Evolutionary conservation across 2,888 invertebrate genomes (phyloP).

Genomic region (Drosophila hamatofila): DNA sequence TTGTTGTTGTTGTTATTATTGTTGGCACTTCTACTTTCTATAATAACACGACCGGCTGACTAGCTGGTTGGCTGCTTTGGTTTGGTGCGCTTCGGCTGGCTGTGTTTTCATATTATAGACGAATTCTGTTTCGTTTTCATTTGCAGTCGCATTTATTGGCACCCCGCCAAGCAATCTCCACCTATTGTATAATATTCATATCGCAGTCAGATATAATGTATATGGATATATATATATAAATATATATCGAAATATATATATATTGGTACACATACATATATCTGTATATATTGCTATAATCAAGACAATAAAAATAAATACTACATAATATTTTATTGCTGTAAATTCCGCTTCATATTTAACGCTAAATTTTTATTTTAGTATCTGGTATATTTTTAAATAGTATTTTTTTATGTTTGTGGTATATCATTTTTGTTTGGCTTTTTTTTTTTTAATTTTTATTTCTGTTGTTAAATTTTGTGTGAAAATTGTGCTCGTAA

Average conservation of each 20-base stretch:
- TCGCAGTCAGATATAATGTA: constrained; percentile 29
- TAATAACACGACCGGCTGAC: constrained; percentile 35
- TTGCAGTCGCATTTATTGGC: constrained; percentile 73
- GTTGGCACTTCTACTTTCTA: constrained; percentile 64
- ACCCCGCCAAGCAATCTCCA: constrained; percentile 71
- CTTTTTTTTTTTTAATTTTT: constrained; percentile 12
- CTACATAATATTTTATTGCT: constrained; percentile 51
- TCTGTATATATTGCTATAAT: constrained; percentile 55
- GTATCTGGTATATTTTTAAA: constrained; percentile 28
- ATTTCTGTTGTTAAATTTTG: constrained; percentile 29
- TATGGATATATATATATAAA: constrained; percentile 19
- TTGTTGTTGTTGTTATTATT: constrained; percentile 18
- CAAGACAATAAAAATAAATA: constrained; percentile 77
- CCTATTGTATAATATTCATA: constrained; percentile 73
- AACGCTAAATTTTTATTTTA: constrained; percentile 30
- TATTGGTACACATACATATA: constrained; percentile 1
- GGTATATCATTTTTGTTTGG: background rate
- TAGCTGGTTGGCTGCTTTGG: constrained; percentile 3
- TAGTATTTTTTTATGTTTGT: constrained; percentile 18
- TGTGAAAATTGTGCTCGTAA: constrained; percentile 48
- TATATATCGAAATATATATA: constrained; percentile 17
- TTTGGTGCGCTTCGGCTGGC: constrained; percentile 7
- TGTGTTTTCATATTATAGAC: constrained; percentile 36
- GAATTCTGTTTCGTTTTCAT: constrained; percentile 58
- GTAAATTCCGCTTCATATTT: constrained; percentile 48